A percentile compares a stretch with the other conserved stretches of the same genome.
Conservation (phyloP, 2,888 invertebrate genomes). For the Heliconius sara region DNA sequence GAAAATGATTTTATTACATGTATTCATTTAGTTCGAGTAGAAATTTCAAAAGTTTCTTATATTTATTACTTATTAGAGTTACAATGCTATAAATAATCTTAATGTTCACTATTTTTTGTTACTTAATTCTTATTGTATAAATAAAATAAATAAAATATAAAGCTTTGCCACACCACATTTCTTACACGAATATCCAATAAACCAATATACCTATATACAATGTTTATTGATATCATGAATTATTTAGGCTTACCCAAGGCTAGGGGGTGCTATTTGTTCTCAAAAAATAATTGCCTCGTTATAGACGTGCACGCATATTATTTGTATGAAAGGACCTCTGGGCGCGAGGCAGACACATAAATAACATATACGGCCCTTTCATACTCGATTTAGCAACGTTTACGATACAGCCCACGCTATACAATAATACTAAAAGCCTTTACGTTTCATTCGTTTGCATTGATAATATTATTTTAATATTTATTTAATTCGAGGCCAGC, state of each 20-base stretch:
- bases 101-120: too few species aligned
- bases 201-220: not conserved
- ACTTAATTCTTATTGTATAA: too few species aligned
- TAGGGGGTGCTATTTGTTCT: conserved; percentile 3
- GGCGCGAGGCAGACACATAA: conserved; percentile 31
- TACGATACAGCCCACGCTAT: conserved; percentile 24
- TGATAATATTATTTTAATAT: not conserved
- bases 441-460: conserved; percentile 10
- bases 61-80: too few species aligned
- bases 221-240: not conserved
- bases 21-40: too few species aligned
- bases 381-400: conserved; percentile 27
- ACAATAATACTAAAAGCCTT: conserved; percentile 34
- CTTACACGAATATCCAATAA: too few species aligned
- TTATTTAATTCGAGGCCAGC: not conserved
- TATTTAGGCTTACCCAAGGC: not conserved
- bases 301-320: conserved; percentile 12
- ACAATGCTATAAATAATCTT: not conserved
- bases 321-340: conserved; percentile 10
- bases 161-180: too few species aligned
- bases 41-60: too few species aligned
- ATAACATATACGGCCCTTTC: conserved; percentile 27
- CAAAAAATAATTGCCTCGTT: conserved; percentile 6
- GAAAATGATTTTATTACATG: too few species aligned
- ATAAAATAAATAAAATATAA: too few species aligned